Base-by-base conservation (phyloP, 2,113 vertebrate genomes). In the Ictalurus punctatus region DNA sequence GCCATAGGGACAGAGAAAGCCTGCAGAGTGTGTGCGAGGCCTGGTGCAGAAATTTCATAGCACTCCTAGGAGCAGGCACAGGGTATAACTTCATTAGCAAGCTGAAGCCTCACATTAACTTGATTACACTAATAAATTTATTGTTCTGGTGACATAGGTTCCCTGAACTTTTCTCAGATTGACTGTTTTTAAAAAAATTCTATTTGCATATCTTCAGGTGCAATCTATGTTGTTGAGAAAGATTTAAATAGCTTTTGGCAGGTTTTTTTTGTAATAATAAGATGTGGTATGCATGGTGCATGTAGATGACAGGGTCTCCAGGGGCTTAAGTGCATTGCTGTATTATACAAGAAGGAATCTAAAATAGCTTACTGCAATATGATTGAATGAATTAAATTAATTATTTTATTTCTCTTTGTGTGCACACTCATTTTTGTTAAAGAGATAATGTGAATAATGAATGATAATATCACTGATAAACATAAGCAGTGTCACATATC, bases 61-160 rank as follows among this genome's bases (percentile, higher is more conserved):
- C 88, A 21, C 76, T 89, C 92, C 92, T 90, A 78, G 90, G 80
- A 93, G 93, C 88, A 88, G 86, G 63, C 86, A 84, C 82, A 91
- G 87, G 93, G 89, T 89, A 86, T 94, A 93, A 95, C 94, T 94
- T 93, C 91, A 95, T 95, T 94, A 95, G 92, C 92, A 89, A 58
- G 87, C 91, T 93, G 90, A 91, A 69, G 86, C 91, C 90, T 87
- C 90, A 93, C 90, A 95, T 95, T 93, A 93, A 94, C 92, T 94
- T 92, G 92, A 94, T 95, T 94, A 94, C 89, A 88, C 89, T 91
- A 93, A 93, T 92, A 86, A 85, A 92, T 92, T 92, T 86, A 88
- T 86, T 90, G 92, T 25, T 86, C 87, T 86, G 91, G 90, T 54
- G 83, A 92, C 91, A 61, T 54, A 34, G 73, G 87, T 65, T 84